phyloP scores from a whole-genome alignment of 1,140 invertebrate species.

The Drosophila subpulchrella region DNA sequence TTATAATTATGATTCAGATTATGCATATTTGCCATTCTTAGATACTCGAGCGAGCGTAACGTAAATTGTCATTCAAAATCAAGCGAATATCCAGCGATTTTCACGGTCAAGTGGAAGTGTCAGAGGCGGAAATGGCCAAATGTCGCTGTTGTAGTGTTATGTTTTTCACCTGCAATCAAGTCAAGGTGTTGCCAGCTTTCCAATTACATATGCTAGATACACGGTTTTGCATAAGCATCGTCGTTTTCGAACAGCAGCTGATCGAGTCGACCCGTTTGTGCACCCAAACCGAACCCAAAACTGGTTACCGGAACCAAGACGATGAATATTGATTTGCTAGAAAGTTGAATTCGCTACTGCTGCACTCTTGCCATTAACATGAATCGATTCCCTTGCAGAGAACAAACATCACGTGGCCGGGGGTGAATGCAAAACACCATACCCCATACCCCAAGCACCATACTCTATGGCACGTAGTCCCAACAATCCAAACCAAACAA shows the following conservation, averaged over 20 bases:
- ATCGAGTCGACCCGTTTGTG: conserved; percentile 54
- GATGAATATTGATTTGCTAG: conserved; percentile 52
- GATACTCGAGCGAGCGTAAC: conserved; percentile 52
- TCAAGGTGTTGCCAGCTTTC: conserved; percentile 69
- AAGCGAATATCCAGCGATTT: conserved; percentile 57
- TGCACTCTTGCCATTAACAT: neutral
- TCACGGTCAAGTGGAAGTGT: conserved; percentile 71
- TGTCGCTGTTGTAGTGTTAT: conserved; percentile 45
- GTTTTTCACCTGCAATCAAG: conserved; percentile 70
- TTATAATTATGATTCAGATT: conserved; percentile 43
- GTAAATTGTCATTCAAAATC: conserved; percentile 78
- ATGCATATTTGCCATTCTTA: conserved; percentile 71
- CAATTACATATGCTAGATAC: conserved; percentile 67
- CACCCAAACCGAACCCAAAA: conserved; percentile 32
- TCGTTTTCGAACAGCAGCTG: conserved; percentile 22
- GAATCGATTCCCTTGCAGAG: conserved; percentile 43
- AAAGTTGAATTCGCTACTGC: conserved; percentile 53
- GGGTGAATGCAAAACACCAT: conserved; percentile 13
- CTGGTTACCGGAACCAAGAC: conserved; percentile 63
- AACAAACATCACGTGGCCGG: conserved; percentile 65
- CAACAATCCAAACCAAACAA: conserved; percentile 1
- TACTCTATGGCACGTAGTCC: conserved; percentile 55
- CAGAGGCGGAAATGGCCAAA: conserved; percentile 72
- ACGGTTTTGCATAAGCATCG: conserved; percentile 58
- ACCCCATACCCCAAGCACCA: neutral